Conservation (phyloP, 2,888 invertebrate species). For the Zaprionus obscuricornis region DNA sequence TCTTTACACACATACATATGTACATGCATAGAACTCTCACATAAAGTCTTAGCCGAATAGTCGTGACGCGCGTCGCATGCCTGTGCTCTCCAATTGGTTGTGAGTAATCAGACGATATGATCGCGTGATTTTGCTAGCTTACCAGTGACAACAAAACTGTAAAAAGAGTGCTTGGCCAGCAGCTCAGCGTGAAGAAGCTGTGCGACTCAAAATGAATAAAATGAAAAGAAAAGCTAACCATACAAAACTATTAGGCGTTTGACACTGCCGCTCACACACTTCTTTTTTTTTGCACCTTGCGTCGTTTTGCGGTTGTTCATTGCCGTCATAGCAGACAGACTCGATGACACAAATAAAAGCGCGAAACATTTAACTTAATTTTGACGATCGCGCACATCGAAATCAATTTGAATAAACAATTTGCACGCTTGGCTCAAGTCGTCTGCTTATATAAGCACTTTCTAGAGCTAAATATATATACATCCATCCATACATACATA, state of each 20-base stretch:
- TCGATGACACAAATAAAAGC: constrained; percentile 54
- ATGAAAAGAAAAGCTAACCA: background rate
- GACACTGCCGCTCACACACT: constrained; percentile 5
- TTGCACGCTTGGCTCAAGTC: constrained; percentile 49
- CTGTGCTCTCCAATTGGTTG: constrained; percentile 55
- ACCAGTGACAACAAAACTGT: constrained; percentile 50
- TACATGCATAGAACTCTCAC: constrained; percentile 6
- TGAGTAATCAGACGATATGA: constrained; percentile 67
- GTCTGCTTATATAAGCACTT: constrained; percentile 52
- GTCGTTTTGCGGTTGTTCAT: constrained; percentile 19
- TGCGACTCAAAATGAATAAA: background rate
- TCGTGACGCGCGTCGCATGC: constrained; percentile 21
- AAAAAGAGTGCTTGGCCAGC: constrained; percentile 1
- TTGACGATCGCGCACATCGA: constrained; percentile 22
- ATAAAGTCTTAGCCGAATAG: constrained; percentile 19
- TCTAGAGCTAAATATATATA: background rate
- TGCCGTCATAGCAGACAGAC: no score
- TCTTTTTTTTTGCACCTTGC: constrained; percentile 6
- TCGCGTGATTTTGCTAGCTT: constrained; percentile 64
- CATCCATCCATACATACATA: background rate
- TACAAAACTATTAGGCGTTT: constrained; percentile 6
- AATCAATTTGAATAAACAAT: constrained; percentile 71
- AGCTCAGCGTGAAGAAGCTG: constrained; percentile 25
- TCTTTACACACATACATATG: constrained; percentile 21
- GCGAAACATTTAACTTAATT: constrained; percentile 51